A percentile compares a stretch with the other conserved stretches of the same genome.
Conservation (phyloP, 2,888 invertebrate genomes). For the Schizaphis graminum region DNA sequence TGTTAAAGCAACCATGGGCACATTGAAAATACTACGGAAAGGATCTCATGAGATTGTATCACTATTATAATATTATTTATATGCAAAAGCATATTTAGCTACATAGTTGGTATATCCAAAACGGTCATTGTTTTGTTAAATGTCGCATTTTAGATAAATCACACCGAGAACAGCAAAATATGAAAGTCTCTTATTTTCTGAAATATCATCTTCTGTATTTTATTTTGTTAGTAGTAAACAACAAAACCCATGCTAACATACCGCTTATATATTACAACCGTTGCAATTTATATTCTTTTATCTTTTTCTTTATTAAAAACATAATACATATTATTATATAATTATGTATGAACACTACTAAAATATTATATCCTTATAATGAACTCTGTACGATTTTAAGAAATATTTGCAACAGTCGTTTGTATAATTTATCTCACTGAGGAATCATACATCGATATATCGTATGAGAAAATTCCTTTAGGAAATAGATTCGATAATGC, state of each 20-base stretch:
- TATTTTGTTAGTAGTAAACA: not conserved
- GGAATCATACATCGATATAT: too few species aligned
- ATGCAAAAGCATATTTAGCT: slow-evolving; percentile 13
- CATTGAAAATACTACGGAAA: not conserved
- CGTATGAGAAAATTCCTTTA: not conserved
- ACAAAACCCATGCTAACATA: not conserved
- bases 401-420: not conserved
- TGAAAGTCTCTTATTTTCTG: not conserved
- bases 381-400: not conserved
- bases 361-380: not conserved
- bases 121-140: slow-evolving; percentile 19
- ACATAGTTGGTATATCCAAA: not conserved
- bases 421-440: not conserved
- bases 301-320: not conserved
- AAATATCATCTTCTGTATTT: not conserved
- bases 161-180: not conserved
- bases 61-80: not conserved
- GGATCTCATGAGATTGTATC: not conserved
- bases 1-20: not conserved
- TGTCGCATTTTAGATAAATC: not conserved
- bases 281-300: not conserved
- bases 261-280: not conserved
- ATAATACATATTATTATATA: not conserved
- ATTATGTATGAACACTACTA: not conserved
- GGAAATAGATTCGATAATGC: not conserved